These are phyloP conservation scores for Hepsetus odoe DNA, from an alignment of 2,113 vertebrate species.

Conservation along the genomic window DNA sequence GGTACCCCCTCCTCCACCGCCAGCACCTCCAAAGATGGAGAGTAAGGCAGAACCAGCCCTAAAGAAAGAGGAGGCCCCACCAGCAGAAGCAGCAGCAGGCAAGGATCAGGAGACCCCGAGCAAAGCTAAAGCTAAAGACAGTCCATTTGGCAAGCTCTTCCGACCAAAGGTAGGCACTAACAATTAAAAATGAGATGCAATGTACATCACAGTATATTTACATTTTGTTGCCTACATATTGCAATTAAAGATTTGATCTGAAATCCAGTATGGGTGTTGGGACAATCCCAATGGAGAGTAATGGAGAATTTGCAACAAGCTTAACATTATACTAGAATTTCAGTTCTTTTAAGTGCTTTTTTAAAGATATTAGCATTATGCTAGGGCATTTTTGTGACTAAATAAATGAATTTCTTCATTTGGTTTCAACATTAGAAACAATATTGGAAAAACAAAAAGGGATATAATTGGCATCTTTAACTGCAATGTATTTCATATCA, in stretches of 20 bases:
- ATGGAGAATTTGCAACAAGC: too few species aligned
- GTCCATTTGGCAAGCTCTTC: conserved; percentile 87
- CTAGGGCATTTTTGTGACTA: too few species aligned
- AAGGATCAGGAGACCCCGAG: conserved; percentile 63
- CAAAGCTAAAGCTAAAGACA: conserved; percentile 74
- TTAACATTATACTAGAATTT: too few species aligned
- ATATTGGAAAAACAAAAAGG: not conserved
- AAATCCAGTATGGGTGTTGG: too few species aligned
- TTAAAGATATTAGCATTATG: too few species aligned
- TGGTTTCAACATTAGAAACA: too few species aligned
- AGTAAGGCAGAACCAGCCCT: conserved; percentile 67
- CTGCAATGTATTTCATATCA: not conserved
- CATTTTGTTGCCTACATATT: not conserved
- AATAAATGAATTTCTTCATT: too few species aligned
- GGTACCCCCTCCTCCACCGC: conserved; percentile 76
- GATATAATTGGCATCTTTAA: not conserved
- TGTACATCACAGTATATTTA: not conserved
- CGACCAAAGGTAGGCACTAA: conserved; percentile 82
- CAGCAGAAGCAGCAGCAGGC: conserved; percentile 54
- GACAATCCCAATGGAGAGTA: too few species aligned
- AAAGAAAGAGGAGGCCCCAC: conserved; percentile 62
- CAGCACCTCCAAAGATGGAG: conserved; percentile 76
- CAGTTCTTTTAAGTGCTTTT: too few species aligned
- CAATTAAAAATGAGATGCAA: not conserved
- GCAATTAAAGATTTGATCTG: not conserved